phyloP scores from a whole-genome alignment of 2,888 invertebrate species.

The Trichogramma evanescens region DNA sequence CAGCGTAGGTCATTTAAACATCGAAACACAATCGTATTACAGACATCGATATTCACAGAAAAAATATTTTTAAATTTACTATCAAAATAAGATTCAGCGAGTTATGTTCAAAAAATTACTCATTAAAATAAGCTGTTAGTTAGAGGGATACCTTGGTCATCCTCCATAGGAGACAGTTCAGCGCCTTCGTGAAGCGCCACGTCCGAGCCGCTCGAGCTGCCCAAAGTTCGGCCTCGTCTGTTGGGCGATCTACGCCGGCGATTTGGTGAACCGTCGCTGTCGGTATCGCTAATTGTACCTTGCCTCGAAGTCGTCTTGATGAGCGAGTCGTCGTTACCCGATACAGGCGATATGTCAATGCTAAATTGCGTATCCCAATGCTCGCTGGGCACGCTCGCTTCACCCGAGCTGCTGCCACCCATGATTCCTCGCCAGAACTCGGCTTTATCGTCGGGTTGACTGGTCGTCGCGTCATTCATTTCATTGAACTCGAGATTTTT shows the following conservation, averaged over 20 bases:
- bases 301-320: conserved; percentile 37
- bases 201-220: conserved; percentile 60
- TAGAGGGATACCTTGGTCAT: conserved; percentile 55
- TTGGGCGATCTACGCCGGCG: conserved; percentile 38
- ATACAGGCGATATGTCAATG: conserved; percentile 41
- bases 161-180: conserved; percentile 54
- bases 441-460: conserved; percentile 27
- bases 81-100: conserved; percentile 28
- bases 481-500: too few relatives aligned
- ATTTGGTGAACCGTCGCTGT: conserved; percentile 42
- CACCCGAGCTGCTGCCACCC: conserved; percentile 18
- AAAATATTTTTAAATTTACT: too few relatives aligned
- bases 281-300: conserved; percentile 42
- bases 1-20: too few relatives aligned
- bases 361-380: conserved; percentile 41
- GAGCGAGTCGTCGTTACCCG: conserved; percentile 39
- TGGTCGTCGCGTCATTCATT: conserved; percentile 23
- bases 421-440: conserved; percentile 32
- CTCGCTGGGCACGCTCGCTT: conserved; percentile 14
- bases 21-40: too few relatives aligned
- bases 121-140: conserved; percentile 47
- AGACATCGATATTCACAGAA: too few relatives aligned
- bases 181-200: conserved; percentile 60
- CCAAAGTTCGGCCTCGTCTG: conserved; percentile 50
- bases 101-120: conserved; percentile 44